phyloP scores from a whole-genome alignment of 2,797 vertebrate species.

The Danio choprae region DNA sequence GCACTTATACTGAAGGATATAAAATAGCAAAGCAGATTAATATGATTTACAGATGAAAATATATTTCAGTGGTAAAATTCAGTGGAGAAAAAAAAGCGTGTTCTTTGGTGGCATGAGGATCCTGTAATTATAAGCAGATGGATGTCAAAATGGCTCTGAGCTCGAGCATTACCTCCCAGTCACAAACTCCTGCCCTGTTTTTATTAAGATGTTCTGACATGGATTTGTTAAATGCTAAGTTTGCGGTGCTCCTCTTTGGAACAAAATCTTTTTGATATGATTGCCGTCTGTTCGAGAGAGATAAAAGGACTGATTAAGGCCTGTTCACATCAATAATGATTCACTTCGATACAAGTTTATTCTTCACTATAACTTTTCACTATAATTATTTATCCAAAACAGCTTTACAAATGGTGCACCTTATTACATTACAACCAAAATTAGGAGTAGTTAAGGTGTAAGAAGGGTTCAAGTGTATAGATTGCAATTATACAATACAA shows the following conservation, averaged over 20 bases:
- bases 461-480: too few species aligned
- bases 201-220: conserved; percentile 43
- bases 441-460: too few species aligned
- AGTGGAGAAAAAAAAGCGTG: conserved; percentile 15
- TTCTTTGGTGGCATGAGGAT: conserved; percentile 56
- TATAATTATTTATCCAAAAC: too few species aligned
- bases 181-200: conserved; percentile 38
- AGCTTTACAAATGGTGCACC: too few species aligned
- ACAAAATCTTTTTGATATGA: conserved; percentile 23
- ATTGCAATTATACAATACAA: too few species aligned
- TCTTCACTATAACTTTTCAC: too few species aligned
- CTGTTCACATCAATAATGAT: too few species aligned
- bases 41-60: conserved; percentile 54
- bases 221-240: conserved; percentile 20
- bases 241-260: conserved; percentile 7
- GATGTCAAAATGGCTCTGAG: conserved; percentile 55
- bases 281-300: background rate
- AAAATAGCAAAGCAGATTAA: conserved; percentile 28
- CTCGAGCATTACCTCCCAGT: conserved; percentile 25
- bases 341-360: too few species aligned
- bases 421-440: too few species aligned
- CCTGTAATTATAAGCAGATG: conserved; percentile 68
- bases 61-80: conserved; percentile 44
- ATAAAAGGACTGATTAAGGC: too few species aligned
- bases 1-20: conserved; percentile 1